Conservation (phyloP, 2,888 invertebrate genomes). For the Entomobrya multifasciata region DNA sequence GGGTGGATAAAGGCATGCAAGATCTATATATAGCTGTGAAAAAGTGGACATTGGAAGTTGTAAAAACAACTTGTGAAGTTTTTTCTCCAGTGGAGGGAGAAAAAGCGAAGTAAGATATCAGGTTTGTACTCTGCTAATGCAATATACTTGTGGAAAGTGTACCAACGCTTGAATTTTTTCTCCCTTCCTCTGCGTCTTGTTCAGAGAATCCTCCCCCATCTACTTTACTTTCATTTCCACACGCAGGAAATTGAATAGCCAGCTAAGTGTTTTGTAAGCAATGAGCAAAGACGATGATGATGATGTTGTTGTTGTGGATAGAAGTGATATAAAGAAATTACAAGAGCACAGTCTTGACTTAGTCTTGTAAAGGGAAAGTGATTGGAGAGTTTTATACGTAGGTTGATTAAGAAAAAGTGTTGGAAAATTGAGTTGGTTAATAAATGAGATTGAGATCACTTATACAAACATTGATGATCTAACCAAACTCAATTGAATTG, state of each 20-base stretch:
- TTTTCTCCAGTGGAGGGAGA: slow-evolving; percentile 2
- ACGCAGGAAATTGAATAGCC: slow-evolving; percentile 65
- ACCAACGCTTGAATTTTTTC: neutral
- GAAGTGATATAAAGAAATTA: neutral
- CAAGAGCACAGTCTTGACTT: neutral
- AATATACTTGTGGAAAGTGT: neutral
- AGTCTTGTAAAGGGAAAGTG: neutral
- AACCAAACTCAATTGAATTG: neutral
- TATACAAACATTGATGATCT: neutral
- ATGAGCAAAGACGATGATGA: slow-evolving; percentile 33
- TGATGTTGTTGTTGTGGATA: slow-evolving; percentile 20
- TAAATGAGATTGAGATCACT: slow-evolving; percentile 39
- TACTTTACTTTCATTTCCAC: slow-evolving; percentile 47
- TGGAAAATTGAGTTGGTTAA: slow-evolving; percentile 62
- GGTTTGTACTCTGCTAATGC: neutral
- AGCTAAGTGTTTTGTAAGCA: slow-evolving; percentile 69
- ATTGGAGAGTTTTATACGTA: neutral
- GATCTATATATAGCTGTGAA: neutral
- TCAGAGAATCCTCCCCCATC: neutral
- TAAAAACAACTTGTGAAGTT: slow-evolving; percentile 42
- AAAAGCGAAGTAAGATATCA: slow-evolving; percentile 33
- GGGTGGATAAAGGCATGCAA: neutral
- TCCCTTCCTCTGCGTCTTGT: neutral
- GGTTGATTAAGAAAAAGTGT: slow-evolving; percentile 57
- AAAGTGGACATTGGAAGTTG: neutral